Conservation (phyloP, 2,113 vertebrate genomes). For the Leiothrix lutea region DNA sequence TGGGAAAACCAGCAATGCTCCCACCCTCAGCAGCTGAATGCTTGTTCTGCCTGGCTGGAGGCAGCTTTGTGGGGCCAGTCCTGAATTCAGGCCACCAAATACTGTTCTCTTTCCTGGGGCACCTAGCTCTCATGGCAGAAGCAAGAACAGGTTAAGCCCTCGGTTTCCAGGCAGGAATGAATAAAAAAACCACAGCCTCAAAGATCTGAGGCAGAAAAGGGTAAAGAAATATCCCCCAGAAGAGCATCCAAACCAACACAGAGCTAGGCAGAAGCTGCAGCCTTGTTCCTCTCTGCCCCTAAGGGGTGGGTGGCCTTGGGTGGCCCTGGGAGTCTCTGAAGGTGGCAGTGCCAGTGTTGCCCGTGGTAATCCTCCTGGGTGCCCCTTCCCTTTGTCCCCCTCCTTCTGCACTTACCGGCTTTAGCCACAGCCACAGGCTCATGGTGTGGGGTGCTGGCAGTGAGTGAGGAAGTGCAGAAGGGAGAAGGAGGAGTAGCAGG, state of each 20-base stretch:
- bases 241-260: not conserved
- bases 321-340: not conserved
- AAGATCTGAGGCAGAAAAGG: not conserved
- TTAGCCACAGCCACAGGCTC: slow-evolving; percentile 76
- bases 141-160: not conserved
- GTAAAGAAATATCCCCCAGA: not conserved
- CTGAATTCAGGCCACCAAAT: not conserved
- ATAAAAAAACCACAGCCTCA: not conserved
- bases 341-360: not conserved
- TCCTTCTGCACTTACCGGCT: slow-evolving; percentile 71
- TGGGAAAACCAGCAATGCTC: not conserved
- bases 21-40: not conserved
- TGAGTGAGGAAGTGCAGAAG: not conserved
- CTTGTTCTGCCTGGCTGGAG: not conserved
- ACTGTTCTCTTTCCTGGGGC: not conserved
- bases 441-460: slow-evolving; percentile 5
- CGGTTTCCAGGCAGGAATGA: not conserved
- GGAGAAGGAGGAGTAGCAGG: not conserved
- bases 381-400: not conserved
- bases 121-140: not conserved
- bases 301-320: not conserved
- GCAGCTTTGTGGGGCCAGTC: not conserved
- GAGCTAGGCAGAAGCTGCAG: not conserved
- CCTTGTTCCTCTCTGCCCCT: not conserved
- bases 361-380: rapidly evolving